phyloP scores from a whole-genome alignment of 2,888 invertebrate species.

The Allolobophora icterica region DNA sequence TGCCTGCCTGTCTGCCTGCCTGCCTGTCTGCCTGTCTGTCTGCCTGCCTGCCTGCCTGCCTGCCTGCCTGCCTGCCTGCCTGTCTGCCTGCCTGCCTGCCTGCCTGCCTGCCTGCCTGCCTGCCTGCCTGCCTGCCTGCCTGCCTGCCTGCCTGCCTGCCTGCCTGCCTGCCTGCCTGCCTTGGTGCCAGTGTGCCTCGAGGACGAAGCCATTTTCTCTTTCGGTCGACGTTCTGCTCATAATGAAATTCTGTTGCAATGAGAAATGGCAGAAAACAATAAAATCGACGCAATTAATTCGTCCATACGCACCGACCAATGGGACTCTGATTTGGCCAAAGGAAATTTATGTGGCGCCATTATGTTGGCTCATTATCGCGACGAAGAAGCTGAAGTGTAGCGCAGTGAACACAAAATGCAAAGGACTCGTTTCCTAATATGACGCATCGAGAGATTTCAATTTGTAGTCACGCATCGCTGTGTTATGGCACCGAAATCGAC shows the following conservation, averaged over 20 bases:
- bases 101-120: background rate
- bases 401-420: background rate
- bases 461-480: background rate
- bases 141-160: background rate
- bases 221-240: background rate
- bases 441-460: background rate
- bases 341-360: background rate
- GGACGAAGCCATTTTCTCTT: background rate
- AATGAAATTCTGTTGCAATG: background rate
- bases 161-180: background rate
- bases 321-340: background rate
- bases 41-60: background rate
- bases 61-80: background rate
- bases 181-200: background rate
- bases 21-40: background rate
- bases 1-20: background rate
- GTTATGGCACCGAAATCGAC: background rate
- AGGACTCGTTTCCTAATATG: background rate
- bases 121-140: background rate
- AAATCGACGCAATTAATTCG: conserved; percentile 10
- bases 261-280: background rate
- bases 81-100: background rate
- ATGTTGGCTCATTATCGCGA: background rate
- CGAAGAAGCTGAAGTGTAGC: background rate
- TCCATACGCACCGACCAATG: background rate